phyloP scores from a whole-genome alignment of 92 coral and sea anemone genomes.

The Paragorgia papillata region DNA sequence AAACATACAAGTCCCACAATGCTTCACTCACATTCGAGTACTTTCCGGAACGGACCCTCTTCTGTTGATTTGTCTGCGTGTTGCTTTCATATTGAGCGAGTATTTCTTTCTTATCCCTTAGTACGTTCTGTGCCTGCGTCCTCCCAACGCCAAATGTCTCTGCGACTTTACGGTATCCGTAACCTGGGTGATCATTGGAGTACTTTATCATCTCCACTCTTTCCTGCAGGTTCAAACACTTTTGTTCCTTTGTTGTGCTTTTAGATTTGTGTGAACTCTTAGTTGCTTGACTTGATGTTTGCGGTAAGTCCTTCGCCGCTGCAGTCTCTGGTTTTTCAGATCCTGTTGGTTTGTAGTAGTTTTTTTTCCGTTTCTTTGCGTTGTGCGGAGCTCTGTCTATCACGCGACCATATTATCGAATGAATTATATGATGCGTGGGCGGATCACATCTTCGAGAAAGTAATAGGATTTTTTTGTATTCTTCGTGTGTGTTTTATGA shows the following conservation, averaged over 20 bases:
- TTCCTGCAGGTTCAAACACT: conserved; percentile 53
- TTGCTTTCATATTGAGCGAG: conserved; percentile 28
- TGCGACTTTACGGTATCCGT: conserved; percentile 57
- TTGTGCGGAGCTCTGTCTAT: no score
- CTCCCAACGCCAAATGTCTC: conserved; percentile 50
- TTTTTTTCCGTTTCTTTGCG: no score
- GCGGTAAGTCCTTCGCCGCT: no score
- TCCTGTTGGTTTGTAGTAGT: no score
- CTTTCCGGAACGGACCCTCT: conserved; percentile 32
- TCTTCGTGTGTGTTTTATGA: no score
- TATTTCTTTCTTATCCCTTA: conserved; percentile 29
- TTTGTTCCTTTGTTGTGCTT: conserved; percentile 48
- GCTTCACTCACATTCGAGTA: conserved; percentile 47
- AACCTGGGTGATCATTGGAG: conserved; percentile 53
- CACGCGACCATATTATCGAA: no score
- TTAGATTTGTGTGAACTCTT: no score
- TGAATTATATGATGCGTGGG: no score
- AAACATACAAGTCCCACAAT: conserved; percentile 61
- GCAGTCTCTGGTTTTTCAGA: no score
- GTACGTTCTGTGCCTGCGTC: conserved; percentile 33
- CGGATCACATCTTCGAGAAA: no score
- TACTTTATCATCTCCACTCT: conserved; percentile 56
- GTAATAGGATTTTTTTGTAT: no score
- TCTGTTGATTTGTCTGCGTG: conserved; percentile 23
- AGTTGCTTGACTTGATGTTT: no score